Conservation (phyloP, 2,797 vertebrate genomes). For the Crypturellus tataupa region DNA sequence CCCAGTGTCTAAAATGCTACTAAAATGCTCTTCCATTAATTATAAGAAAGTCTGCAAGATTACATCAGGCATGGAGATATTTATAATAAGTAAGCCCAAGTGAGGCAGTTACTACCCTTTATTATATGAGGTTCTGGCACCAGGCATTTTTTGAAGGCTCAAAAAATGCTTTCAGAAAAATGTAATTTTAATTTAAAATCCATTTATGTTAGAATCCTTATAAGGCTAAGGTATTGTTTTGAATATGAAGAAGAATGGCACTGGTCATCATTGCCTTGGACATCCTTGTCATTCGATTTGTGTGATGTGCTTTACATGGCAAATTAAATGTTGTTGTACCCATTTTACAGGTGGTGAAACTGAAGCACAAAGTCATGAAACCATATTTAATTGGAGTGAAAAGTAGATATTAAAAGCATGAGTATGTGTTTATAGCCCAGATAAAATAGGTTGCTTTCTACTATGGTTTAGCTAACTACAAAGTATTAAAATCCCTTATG, state of each 20-base stretch:
- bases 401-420: not conserved
- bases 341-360: slow-evolving; percentile 15
- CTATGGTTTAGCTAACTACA: not conserved
- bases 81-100: not conserved
- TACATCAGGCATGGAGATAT: not conserved
- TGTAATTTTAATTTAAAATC: slow-evolving; percentile 29
- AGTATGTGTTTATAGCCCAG: not conserved
- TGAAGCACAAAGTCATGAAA: not conserved
- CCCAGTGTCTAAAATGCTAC: not conserved
- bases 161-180: not conserved
- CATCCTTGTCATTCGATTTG: too few relatives aligned
- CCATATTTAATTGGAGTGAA: not conserved
- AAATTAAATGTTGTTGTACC: not conserved
- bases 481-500: not conserved
- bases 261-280: not conserved
- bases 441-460: not conserved
- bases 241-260: not conserved
- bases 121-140: not conserved
- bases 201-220: not conserved
- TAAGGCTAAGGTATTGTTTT: not conserved
- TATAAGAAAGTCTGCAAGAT: not conserved
- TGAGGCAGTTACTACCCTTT: not conserved
- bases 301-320: not conserved
- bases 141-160: not conserved
- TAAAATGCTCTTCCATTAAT: slow-evolving; percentile 1